Evolutionary conservation across 2,888 invertebrate species (phyloP).

Genomic region (Parnassius smintheus): DNA sequence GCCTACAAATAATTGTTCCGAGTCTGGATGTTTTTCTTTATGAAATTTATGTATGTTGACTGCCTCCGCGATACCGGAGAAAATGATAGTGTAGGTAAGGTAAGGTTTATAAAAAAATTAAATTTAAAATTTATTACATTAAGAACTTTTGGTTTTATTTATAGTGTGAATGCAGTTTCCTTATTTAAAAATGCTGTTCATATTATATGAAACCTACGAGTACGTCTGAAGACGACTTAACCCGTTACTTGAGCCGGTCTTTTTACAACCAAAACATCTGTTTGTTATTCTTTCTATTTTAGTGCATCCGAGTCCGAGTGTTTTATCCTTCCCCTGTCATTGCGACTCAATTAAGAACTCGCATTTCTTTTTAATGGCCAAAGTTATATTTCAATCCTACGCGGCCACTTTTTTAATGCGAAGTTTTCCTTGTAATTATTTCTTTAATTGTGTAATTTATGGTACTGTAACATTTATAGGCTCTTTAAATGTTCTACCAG

Average conservation of each 20-base stretch:
- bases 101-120: too few species aligned
- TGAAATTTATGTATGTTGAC: too few species aligned
- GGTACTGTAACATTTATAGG: conserved; percentile 39
- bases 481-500: conserved; percentile 27
- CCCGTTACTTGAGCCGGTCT: conserved; percentile 49
- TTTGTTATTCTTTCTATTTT: conserved; percentile 73
- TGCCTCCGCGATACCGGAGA: too few species aligned
- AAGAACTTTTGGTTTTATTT: too few species aligned
- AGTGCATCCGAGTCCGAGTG: conserved; percentile 59
- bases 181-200: too few species aligned
- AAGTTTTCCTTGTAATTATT: conserved; percentile 60
- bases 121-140: too few species aligned
- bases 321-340: conserved; percentile 58
- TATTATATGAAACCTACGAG: too few species aligned
- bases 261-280: conserved; percentile 65
- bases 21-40: too few species aligned
- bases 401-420: conserved; percentile 39
- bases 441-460: conserved; percentile 67
- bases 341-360: conserved; percentile 68
- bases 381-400: conserved; percentile 60
- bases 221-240: conserved; percentile 37
- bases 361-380: conserved; percentile 61
- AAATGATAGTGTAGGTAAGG: too few species aligned
- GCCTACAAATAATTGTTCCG: too few species aligned
- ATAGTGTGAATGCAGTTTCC: too few species aligned